Evolutionary conservation across 2,888 invertebrate genomes (phyloP).

Genomic region (Oasisia sp.): DNA sequence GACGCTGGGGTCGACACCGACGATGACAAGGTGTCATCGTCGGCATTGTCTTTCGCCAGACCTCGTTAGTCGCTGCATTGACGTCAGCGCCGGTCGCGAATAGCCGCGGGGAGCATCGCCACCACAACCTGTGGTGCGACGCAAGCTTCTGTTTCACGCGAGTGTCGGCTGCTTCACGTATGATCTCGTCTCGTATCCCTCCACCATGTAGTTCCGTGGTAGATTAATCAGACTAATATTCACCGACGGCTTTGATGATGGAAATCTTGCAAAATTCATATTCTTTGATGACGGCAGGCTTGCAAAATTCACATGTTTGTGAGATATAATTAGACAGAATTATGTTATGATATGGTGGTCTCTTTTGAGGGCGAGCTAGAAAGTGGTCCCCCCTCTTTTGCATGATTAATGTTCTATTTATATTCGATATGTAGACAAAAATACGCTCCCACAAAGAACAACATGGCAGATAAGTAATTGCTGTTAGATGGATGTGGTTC

Average conservation of each 20-base stretch:
- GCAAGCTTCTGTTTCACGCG: neutral
- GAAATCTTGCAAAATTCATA: neutral
- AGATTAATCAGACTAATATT: constrained; percentile 7
- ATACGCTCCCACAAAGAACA: neutral
- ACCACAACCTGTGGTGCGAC: neutral
- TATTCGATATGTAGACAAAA: neutral
- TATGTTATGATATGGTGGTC: neutral
- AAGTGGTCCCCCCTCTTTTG: neutral
- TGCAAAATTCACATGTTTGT: neutral
- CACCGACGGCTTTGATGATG: neutral
- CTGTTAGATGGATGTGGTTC: neutral
- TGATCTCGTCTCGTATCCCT: neutral
- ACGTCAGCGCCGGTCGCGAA: neutral
- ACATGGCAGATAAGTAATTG: neutral
- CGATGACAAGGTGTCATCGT: constrained; percentile 10
- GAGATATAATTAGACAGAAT: neutral
- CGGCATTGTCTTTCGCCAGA: neutral
- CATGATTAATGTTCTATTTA: neutral
- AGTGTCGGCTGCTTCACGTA: neutral
- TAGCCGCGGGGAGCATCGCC: neutral
- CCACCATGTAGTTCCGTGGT: neutral
- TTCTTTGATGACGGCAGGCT: neutral
- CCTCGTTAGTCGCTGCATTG: constrained; percentile 7
- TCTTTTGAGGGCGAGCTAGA: neutral
- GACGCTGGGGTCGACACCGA: neutral